Conservation (phyloP, 2,888 invertebrate genomes). For the Harpalus rufipes region DNA sequence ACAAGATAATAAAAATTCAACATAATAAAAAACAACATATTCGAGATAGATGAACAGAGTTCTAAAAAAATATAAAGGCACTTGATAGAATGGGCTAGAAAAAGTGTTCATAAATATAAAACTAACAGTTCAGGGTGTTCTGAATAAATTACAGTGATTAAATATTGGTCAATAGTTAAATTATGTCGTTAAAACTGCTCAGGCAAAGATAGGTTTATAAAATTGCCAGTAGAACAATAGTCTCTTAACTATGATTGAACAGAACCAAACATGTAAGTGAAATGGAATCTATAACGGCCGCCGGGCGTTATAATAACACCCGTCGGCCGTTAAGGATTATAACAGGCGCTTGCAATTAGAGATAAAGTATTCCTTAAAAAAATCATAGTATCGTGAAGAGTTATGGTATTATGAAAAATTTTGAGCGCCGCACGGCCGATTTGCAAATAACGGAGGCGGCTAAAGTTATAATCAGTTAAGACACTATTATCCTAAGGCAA, state of each 20-base stretch:
- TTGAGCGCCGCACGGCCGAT: no score
- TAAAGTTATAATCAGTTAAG: no score
- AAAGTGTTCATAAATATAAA: constrained; percentile 43
- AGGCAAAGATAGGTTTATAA: constrained; percentile 63
- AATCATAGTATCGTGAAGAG: no score
- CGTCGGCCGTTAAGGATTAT: no score
- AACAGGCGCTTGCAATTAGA: no score
- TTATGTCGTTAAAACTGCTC: constrained; percentile 64
- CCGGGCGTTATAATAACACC: no score
- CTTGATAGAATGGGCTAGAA: constrained; percentile 60
- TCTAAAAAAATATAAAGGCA: constrained; percentile 67
- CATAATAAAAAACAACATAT: constrained; percentile 63
- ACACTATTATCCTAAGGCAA: not conserved
- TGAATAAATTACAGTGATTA: constrained; percentile 47
- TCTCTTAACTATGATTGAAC: no score
- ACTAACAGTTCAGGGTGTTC: constrained; percentile 43
- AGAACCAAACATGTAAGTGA: no score
- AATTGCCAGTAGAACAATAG: not conserved
- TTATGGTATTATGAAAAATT: no score
- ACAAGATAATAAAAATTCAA: constrained; percentile 29
- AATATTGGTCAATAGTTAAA: constrained; percentile 50
- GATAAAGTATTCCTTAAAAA: no score
- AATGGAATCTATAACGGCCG: no score
- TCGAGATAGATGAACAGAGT: constrained; percentile 57
- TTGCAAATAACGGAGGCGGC: no score